phyloP scores from a whole-genome alignment of 2,113 vertebrate species.

The Dicentrarchus labrax region DNA sequence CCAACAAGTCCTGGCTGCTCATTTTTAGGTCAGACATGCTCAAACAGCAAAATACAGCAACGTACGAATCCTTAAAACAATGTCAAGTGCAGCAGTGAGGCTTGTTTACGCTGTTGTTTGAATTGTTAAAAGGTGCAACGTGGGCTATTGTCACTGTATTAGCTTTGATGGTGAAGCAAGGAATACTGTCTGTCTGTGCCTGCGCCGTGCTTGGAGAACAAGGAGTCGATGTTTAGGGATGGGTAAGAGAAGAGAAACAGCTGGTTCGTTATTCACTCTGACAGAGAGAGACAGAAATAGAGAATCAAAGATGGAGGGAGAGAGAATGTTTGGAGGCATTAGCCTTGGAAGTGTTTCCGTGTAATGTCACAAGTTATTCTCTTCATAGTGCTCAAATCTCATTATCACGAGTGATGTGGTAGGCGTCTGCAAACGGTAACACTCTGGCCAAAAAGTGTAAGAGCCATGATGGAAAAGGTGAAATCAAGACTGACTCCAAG shows the following conservation, averaged over 20 bases:
- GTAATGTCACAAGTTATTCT: constrained; percentile 72
- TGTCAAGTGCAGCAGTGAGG: constrained; percentile 48
- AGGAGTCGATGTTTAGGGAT: constrained; percentile 37
- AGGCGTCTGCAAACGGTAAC: background rate
- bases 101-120: constrained; percentile 69
- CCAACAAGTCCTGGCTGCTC: constrained; percentile 73
- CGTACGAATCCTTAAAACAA: constrained; percentile 56
- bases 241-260: constrained; percentile 34
- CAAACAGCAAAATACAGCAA: constrained; percentile 59
- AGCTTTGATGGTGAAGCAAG: constrained; percentile 52
- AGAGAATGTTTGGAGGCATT: constrained; percentile 46
- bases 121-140: constrained; percentile 64
- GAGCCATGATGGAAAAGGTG: constrained; percentile 21
- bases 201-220: constrained; percentile 37
- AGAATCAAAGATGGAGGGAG: constrained; percentile 55
- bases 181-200: constrained; percentile 28
- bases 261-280: constrained; percentile 58
- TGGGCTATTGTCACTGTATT: constrained; percentile 53
- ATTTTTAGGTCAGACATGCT: constrained; percentile 76
- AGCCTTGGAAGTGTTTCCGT: constrained; percentile 68
- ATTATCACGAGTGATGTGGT: constrained; percentile 36
- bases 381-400: constrained; percentile 49
- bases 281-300: constrained; percentile 60
- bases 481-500: constrained; percentile 14
- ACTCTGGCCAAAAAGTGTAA: background rate